Percentiles rank a stretch among this genome's conserved stretches.
phyloP scores from a whole-genome alignment of 2,113 vertebrate species.

The Globicephala melas region DNA sequence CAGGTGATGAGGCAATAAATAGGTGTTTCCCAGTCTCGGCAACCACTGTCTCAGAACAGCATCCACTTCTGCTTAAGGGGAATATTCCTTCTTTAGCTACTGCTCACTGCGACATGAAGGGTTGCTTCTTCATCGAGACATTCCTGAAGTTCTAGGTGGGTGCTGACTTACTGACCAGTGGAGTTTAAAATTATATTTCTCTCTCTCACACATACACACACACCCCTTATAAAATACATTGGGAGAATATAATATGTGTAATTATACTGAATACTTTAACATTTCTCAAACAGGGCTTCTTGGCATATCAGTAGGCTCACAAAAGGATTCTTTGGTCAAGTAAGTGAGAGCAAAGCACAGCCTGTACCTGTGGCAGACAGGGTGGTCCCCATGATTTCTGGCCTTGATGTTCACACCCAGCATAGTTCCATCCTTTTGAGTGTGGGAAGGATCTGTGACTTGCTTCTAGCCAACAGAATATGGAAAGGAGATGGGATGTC shows the following conservation, averaged over 20 bases:
- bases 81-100: neutral
- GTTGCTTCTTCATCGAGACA: neutral
- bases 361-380: neutral
- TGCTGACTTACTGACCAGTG: neutral
- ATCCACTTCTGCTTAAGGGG: rapidly evolving
- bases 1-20: neutral
- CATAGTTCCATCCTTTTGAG: neutral
- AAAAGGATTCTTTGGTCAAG: neutral
- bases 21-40: neutral
- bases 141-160: neutral
- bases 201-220: neutral
- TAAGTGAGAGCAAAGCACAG: neutral
- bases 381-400: neutral
- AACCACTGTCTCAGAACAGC: neutral
- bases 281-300: neutral
- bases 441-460: neutral
- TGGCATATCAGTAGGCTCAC: neutral
- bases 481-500: neutral
- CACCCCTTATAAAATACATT: neutral
- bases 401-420: neutral
- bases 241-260: neutral
- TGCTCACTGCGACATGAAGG: neutral
- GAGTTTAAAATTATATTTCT: neutral
- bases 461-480: neutral
- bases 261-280: neutral